A percentile compares a stretch with the other conserved stretches of the same genome.
These are phyloP conservation scores for Notothenia rossii DNA, from an alignment of 2,113 vertebrate genomes.

Conservation along the genomic window DNA sequence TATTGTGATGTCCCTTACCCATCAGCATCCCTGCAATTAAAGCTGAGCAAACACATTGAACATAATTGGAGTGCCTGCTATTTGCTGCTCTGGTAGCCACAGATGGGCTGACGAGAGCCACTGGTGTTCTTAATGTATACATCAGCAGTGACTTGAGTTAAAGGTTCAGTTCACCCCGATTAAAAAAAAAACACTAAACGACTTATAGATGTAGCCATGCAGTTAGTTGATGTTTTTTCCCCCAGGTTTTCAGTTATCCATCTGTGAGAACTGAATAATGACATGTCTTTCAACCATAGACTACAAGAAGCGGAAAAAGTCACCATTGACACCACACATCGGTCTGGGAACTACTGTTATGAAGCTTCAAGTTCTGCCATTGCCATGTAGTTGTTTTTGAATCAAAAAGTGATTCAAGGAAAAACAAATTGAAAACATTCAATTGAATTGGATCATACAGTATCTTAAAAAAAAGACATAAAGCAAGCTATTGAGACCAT, in stretches of 20 bases:
- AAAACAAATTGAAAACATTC: too few species aligned
- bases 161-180: not conserved
- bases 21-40: conserved; percentile 25
- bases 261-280: not conserved
- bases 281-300: too few species aligned
- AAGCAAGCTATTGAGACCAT: too few species aligned
- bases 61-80: conserved; percentile 15
- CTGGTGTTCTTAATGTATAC: not conserved
- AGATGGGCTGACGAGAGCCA: conserved; percentile 8
- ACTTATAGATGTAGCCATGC: not conserved
- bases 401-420: too few species aligned
- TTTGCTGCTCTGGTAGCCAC: conserved; percentile 28
- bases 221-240: not conserved
- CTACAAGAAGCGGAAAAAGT: too few species aligned
- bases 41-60: conserved; percentile 29
- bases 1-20: not conserved
- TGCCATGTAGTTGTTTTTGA: too few species aligned
- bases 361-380: too few species aligned
- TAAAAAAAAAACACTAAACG: not conserved
- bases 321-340: too few species aligned
- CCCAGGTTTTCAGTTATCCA: not conserved
- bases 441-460: too few species aligned
- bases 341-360: too few species aligned
- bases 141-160: not conserved
- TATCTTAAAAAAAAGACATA: too few species aligned